phyloP scores from a whole-genome alignment of 35 echinoderm and acorn worm genomes.

The Patiria miniata region DNA sequence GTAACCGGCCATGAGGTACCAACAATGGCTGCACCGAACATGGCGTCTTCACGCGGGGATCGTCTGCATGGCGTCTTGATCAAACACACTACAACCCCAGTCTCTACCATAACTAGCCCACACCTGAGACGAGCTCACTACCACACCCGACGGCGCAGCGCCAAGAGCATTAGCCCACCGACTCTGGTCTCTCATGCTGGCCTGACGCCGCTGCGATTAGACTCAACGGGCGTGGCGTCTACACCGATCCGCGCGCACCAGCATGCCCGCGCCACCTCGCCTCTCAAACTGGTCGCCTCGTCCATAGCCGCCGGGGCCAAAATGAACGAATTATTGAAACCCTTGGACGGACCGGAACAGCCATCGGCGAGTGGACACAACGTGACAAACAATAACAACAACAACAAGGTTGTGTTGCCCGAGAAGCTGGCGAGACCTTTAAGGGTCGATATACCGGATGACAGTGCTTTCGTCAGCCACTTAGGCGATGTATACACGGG shows the following conservation, averaged over 20 bases:
- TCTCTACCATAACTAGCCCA: background rate
- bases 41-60: background rate
- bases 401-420: background rate
- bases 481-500: conserved; percentile 11
- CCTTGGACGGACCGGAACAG: conserved; percentile 25
- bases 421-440: conserved; percentile 16
- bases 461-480: conserved; percentile 18
- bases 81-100: conserved; percentile 1
- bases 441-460: conserved; percentile 34
- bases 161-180: background rate
- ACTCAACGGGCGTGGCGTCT: background rate
- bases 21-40: background rate
- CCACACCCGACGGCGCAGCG: background rate
- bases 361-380: background rate
- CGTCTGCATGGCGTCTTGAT: background rate
- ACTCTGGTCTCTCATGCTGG: background rate
- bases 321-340: conserved; percentile 20
- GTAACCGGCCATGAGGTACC: background rate
- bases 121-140: conserved; percentile 3
- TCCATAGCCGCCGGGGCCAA: conserved; percentile 22
- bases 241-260: background rate
- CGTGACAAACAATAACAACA: background rate
- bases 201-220: background rate
- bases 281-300: background rate
- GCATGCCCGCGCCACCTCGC: background rate